Base-by-base conservation (phyloP, 2,113 vertebrate genomes). In the Corythornis madagascariensis region DNA sequence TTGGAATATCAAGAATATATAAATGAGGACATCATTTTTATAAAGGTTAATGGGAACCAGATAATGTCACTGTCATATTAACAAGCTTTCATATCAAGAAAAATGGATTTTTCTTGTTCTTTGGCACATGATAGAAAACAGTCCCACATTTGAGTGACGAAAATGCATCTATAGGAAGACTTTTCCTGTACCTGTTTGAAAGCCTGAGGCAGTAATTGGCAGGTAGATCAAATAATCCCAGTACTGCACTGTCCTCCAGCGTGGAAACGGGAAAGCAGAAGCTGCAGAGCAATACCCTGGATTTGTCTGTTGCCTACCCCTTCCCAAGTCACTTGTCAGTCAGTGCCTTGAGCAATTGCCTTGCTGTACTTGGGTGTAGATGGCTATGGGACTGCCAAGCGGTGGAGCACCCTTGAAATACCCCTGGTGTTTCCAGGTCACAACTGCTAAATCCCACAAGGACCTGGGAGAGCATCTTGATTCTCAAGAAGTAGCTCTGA, bases 361-460 rank as follows among this genome's bases (percentile, higher is more conserved):
- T 65, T 0, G 2, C 48, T 22, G 24, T 26, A 11, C 16, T 40
- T 2, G 2, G 14, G 13, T 1, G 4, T 7, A 8, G n/a, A 8
- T 35, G n/a, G 9, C 15, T 59, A 21, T 10, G 28, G 65, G 31
- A 11, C 35, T 35, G 43, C 8, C 11, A 42, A 64, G 43, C 38
- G 14, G 28, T 35, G 48, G 10, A 45, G 9, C 35, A 15, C 13
- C 4, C 19, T 65, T 28, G n/a, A 14, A 14, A 25, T 70, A 56
- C 18, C 11, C 11, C 17, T 25, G 20, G 5, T 72, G 47, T 28
- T 17, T 9, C 61, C 47, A 45, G 48, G 26, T 42, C 40, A 22
- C 16, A 10, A 16, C 2, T 9, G 29, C 42, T 79, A 50, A 50
- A 69, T 53, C 24, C 48, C 24, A 13, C 42, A 59, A 19, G 61